Evolutionary conservation across 2,888 invertebrate species (phyloP), one percentile per base, ranked within the genome.

Genomic region (Xanthorhoe spadicearia): DNA sequence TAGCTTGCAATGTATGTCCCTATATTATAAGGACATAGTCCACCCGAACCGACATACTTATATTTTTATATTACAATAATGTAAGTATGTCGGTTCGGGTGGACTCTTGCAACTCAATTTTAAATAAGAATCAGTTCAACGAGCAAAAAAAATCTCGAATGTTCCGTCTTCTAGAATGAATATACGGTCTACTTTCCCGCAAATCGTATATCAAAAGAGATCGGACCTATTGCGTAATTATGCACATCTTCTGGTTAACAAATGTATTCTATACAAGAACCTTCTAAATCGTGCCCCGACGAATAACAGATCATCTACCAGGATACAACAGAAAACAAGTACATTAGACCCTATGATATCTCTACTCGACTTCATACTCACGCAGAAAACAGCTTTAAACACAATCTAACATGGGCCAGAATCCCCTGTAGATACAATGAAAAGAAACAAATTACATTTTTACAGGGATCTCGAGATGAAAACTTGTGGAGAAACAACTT

Each of bases 361-460:
- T 57, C 28, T 69, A 71, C 69, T 74, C 70, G 77, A 76, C 57
- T 32, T n/a, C 13, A 28, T 13, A 6, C 38, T 13, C 51, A 13
- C 57, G 52, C 23, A 19, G n/a, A 57, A 68, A 61, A 58, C 68
- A 57, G 43, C 68, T 62, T 58, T 59, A 1, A 69, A 55, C 28
- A 57, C 43, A 49, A 56, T 46, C 15, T 19, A 23, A 9, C 49
- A 61, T 46, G 51, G 62, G 55, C 38, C 32, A 38, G 43, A 58
- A 55, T 66, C 64, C 57, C 17, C 32, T 38, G 7, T 49, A 32
- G 19, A n/a, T 54, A 23, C 28, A 64, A 66, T 69, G 58, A 75
- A 76, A 59, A 69, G 74, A 71, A 76, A 78, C 79, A 77, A 81
- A 81, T 83, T 79, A 80, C 73, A 71, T 79, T 83, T 83, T 83